Evolutionary conservation across 2,888 invertebrate genomes (phyloP).

Genomic region (Aphodius sticticus): DNA sequence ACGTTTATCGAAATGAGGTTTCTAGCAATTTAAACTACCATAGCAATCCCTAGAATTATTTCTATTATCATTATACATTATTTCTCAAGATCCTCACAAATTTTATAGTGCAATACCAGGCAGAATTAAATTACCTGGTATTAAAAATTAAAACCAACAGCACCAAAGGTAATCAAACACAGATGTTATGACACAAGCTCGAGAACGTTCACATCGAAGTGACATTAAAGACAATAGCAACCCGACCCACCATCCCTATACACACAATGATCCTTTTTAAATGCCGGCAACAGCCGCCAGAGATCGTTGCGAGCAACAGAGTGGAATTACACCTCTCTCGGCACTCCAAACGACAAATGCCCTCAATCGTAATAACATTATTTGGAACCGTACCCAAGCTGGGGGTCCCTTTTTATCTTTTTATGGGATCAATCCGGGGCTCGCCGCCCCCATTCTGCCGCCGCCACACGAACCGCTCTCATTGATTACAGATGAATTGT

Average conservation of each 20-base stretch:
- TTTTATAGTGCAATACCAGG: too few relatives aligned
- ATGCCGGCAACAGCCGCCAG: not conserved
- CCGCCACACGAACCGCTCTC: conserved; percentile 38
- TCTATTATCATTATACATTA: too few relatives aligned
- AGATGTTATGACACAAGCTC: not conserved
- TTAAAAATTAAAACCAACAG: not conserved
- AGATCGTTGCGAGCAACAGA: not conserved
- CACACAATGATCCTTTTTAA: conserved; percentile 4
- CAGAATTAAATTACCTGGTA: not conserved
- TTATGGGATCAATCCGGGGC: conserved; percentile 34
- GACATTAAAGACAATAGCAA: conserved; percentile 4
- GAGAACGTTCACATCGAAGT: not conserved
- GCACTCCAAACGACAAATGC: conserved; percentile 27
- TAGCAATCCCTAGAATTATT: too few relatives aligned
- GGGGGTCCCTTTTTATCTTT: conserved; percentile 33
- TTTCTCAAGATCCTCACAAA: too few relatives aligned
- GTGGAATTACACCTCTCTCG: not conserved
- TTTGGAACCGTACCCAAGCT: conserved; percentile 27
- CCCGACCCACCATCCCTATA: not conserved
- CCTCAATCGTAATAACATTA: conserved; percentile 32
- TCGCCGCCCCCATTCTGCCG: conserved; percentile 10
- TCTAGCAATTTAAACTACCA: too few relatives aligned
- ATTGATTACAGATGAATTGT: conserved; percentile 48
- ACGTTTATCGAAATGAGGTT: too few relatives aligned
- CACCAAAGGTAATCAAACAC: not conserved